phyloP scores from a whole-genome alignment of 2,888 invertebrate genomes.

The Drosophila silvestris region DNA sequence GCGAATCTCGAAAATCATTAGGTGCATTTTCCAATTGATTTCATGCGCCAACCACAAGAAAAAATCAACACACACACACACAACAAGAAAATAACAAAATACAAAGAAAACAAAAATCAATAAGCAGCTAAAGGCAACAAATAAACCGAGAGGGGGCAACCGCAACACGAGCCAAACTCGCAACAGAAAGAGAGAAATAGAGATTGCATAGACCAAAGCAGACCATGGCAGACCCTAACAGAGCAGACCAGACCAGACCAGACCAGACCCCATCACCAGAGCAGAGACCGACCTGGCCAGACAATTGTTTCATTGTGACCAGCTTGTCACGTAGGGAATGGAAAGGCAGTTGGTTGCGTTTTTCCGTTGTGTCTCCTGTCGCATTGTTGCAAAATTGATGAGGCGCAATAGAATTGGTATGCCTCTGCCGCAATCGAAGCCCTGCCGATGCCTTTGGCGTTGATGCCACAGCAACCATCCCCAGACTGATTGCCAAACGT shows the following conservation, averaged over 20 bases:
- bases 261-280: constrained; percentile 21
- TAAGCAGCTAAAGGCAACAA: constrained; percentile 74
- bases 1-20: constrained; percentile 68
- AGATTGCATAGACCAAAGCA: constrained; percentile 43
- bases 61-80: background rate
- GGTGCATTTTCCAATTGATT: constrained; percentile 80
- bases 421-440: constrained; percentile 30
- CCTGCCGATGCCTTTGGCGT: constrained; percentile 18
- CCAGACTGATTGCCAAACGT: constrained; percentile 25
- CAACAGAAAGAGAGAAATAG: constrained; percentile 5
- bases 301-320: constrained; percentile 63
- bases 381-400: constrained; percentile 80
- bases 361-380: constrained; percentile 61
- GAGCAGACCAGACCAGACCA: constrained; percentile 24
- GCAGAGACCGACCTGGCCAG: constrained; percentile 28
- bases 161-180: constrained; percentile 47
- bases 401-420: constrained; percentile 68
- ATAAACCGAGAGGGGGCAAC: constrained; percentile 51
- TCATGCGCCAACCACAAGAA: constrained; percentile 67
- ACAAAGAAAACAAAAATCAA: constrained; percentile 61
- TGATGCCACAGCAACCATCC: constrained; percentile 37
- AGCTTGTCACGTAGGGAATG: constrained; percentile 54
- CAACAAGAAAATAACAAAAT: background rate
- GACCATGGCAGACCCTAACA: constrained; percentile 22
- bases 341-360: constrained; percentile 40